A percentile compares a stretch with the other conserved stretches of the same genome.
Conservation (phyloP, 2,113 vertebrate genomes). For the Heterotilapia buettikoferi region DNA sequence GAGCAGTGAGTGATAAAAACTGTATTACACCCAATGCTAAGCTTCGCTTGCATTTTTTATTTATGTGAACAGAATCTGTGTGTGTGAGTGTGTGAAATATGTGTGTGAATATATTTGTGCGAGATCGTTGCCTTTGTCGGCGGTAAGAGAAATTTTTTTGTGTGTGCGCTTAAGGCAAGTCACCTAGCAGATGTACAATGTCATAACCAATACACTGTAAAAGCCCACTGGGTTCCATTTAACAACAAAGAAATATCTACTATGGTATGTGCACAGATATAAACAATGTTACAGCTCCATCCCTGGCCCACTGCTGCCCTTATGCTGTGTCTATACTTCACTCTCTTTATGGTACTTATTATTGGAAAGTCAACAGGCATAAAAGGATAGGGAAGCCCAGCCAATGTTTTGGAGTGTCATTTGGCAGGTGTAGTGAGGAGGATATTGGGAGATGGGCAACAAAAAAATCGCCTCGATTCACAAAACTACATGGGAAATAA, state of each 20-base stretch:
- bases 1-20: slow-evolving; percentile 59
- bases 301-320: slow-evolving; percentile 1
- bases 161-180: background rate
- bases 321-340: slow-evolving; percentile 6
- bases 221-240: slow-evolving; percentile 39
- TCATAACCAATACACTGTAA: slow-evolving; percentile 40
- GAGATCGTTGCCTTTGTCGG: background rate
- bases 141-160: background rate
- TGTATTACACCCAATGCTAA: slow-evolving; percentile 35
- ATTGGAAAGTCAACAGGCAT: slow-evolving; percentile 53
- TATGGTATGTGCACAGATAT: background rate
- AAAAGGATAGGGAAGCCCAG: slow-evolving; percentile 9
- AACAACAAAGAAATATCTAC: slow-evolving; percentile 28
- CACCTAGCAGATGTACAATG: slow-evolving; percentile 23
- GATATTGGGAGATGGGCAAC: slow-evolving; percentile 26
- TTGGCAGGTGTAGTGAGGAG: slow-evolving; percentile 21
- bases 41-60: slow-evolving; percentile 48
- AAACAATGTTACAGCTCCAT: slow-evolving; percentile 21
- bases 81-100: background rate
- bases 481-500: slow-evolving; percentile 50
- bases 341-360: slow-evolving; percentile 45
- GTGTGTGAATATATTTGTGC: slow-evolving; percentile 5
- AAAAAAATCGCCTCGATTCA: slow-evolving; percentile 29
- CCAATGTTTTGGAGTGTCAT: slow-evolving; percentile 33
- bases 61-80: background rate